Percentiles rank a stretch among this genome's conserved stretches.
phyloP scores from a whole-genome alignment of 1,140 invertebrate genomes.

The Tetramorium alpestre region DNA sequence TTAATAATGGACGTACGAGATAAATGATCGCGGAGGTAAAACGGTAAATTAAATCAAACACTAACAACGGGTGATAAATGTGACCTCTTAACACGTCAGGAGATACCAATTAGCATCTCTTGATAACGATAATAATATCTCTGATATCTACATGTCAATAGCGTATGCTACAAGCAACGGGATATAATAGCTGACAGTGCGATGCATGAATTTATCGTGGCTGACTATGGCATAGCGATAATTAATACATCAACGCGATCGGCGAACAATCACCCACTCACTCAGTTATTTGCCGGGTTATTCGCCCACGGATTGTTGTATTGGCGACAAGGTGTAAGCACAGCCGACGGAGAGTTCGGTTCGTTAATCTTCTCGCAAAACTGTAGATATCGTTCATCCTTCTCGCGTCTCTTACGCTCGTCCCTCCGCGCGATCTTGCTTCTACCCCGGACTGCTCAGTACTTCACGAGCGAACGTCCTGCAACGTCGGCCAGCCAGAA shows the following conservation, averaged over 20 bases:
- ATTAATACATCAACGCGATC: conserved; percentile 47
- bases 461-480: conserved; percentile 34
- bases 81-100: neutral
- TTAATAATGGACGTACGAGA: neutral
- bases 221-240: conserved; percentile 23
- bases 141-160: conserved; percentile 26
- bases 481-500: conserved; percentile 62
- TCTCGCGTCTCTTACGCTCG: neutral
- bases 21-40: neutral
- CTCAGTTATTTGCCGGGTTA: conserved; percentile 12
- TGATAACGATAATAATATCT: conserved; percentile 29
- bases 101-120: neutral
- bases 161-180: conserved; percentile 27
- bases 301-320: neutral
- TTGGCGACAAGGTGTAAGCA: conserved; percentile 26
- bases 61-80: neutral
- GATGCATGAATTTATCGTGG: conserved; percentile 33
- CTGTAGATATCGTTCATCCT: conserved; percentile 13
- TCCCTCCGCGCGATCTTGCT: neutral
- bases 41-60: neutral
- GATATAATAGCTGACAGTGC: conserved; percentile 4
- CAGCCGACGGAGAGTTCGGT: conserved; percentile 6
- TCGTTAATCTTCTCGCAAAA: conserved; percentile 64
- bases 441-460: neutral
- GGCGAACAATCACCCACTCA: neutral